Evolutionary conservation across 2,113 vertebrate species (phyloP), one percentile per base, ranked within the genome.

Genomic region (Datnioides undecimradiatus): DNA sequence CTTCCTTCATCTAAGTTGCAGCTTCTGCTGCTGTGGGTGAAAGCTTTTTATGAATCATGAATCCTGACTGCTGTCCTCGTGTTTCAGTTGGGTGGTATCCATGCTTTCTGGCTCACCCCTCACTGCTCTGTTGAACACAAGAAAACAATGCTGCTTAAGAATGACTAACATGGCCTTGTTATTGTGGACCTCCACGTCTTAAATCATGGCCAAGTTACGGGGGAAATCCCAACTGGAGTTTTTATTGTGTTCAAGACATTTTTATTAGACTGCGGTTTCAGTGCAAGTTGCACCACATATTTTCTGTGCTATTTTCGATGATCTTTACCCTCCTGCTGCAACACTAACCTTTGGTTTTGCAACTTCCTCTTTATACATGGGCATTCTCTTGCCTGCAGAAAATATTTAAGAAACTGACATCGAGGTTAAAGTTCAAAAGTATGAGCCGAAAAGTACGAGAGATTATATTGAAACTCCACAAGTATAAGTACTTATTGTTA

Each of bases 91-190:
- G 81, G 84, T 89, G 71, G 74, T 73, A 63, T 90, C 84, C 78
- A 64, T 82, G 83, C 82, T 90, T 76, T 62, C 78, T 91, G 85
- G 72, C 84, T 93, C 66, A 90, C 90, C 90, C 73, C 81, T 83
- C 64, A 8, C 80, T 84, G 86, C 85, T 78, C 84, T 13, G 78
- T 71, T 83, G 80, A 91, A 86, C 87, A 82, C 78, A 83, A 63
- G 79, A 88, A 90, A 92, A 92, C 90, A 93, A 86, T 87, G 81
- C 80, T 74, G 79, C 82, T 90, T 19, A 83, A 68, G 69, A 93
- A 88, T 90, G 87, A 91, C 87, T 86, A 87, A 87, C 86, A 80
- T 63, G 83, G 49, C 69, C 55, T 63, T 80, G 75, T 82, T 85
- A 75, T 74, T 76, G 65, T 41, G 69, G 74, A 87, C 49, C 41